Percentiles rank a stretch among this genome's conserved stretches.
phyloP scores from a whole-genome alignment of 2,888 invertebrate genomes.

The Apoderus coryli region DNA sequence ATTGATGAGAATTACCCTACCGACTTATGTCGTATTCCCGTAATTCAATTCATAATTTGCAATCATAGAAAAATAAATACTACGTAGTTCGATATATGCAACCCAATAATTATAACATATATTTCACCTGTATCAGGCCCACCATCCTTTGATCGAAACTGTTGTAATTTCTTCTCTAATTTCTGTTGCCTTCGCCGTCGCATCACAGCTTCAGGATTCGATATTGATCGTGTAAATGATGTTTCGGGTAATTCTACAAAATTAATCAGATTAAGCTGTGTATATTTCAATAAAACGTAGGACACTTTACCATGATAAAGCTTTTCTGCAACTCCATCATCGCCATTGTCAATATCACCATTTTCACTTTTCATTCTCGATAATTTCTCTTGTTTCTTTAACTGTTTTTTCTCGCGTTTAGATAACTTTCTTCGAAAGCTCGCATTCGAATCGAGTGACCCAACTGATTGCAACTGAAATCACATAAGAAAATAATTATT shows the following conservation, averaged over 20 bases:
- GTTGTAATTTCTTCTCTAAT: conserved; percentile 77
- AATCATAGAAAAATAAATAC: too few relatives aligned
- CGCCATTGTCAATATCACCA: conserved; percentile 51
- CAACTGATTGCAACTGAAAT: conserved; percentile 44
- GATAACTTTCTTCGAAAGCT: conserved; percentile 89
- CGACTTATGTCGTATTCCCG: too few relatives aligned
- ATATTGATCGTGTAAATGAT: conserved; percentile 96
- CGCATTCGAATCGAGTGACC: conserved; percentile 60
- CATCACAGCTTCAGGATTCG: conserved; percentile 99
- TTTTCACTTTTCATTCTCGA: conserved; percentile 57
- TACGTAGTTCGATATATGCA: too few relatives aligned
- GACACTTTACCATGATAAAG: conserved; percentile 58
- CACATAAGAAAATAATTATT: conserved; percentile 7
- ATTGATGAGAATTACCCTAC: too few relatives aligned
- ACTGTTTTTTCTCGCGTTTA: conserved; percentile 94
- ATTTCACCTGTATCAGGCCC: conserved; percentile 84
- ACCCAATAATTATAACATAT: too few relatives aligned
- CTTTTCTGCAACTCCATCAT: conserved; percentile 76
- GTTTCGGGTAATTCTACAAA: conserved; percentile 85
- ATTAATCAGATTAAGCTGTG: conserved; percentile 14
- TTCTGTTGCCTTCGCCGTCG: conserved; percentile 90
- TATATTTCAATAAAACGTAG: neutral
- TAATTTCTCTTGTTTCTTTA: conserved; percentile 86
- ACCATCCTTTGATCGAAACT: conserved; percentile 89
- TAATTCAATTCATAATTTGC: too few relatives aligned